These are phyloP conservation scores for Montipora capricornis DNA, from an alignment of 64 coral and sea anemone species.

Conservation along the genomic window DNA sequence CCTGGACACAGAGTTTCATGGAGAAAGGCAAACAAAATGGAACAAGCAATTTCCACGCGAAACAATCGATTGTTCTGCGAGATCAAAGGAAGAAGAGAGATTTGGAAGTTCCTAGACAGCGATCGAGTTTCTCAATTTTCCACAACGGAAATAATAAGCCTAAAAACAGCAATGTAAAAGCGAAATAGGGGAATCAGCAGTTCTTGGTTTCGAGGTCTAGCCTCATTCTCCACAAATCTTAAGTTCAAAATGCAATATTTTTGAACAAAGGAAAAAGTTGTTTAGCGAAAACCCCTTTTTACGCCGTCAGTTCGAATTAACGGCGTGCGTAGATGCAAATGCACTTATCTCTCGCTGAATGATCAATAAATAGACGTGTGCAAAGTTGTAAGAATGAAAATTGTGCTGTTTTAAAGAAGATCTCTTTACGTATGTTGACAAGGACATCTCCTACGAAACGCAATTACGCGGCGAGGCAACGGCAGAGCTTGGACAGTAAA, in stretches of 20 bases:
- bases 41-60: not conserved
- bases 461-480: not conserved
- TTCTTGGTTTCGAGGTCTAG: not conserved
- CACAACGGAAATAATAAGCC: conserved; percentile 27
- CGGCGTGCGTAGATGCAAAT: conserved; percentile 53
- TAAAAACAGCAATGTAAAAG: not conserved
- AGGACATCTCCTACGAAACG: not conserved
- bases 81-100: not conserved
- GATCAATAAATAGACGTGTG: conserved; percentile 28
- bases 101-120: conserved; percentile 8
- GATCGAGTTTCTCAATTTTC: conserved; percentile 4
- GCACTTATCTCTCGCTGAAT: not conserved
- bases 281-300: not conserved
- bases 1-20: conserved; percentile 11
- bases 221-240: not conserved
- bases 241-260: not conserved
- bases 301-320: not conserved
- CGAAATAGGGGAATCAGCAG: conserved; percentile 36
- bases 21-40: not conserved
- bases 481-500: not conserved
- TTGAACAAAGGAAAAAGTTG: not conserved
- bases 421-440: not conserved
- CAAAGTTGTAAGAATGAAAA: not conserved
- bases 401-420: not conserved
- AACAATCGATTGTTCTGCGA: not conserved